Evolutionary conservation across 2,888 invertebrate species (phyloP), one percentile per base, ranked within the genome.

Genomic region (Rotaria macrura): DNA sequence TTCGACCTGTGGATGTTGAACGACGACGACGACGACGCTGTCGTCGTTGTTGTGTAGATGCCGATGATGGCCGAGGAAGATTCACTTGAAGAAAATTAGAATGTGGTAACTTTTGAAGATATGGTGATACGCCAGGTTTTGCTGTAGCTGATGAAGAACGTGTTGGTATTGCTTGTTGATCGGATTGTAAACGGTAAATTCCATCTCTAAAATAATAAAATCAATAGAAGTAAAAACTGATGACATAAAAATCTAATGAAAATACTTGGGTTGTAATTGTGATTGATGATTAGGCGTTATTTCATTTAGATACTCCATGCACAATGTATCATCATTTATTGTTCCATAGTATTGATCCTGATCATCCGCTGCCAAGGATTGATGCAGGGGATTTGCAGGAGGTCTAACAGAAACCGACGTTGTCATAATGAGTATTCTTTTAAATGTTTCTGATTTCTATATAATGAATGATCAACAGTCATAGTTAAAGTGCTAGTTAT

Each of bases 31-130:
- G 40, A 25, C 23, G 40, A 25, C 43, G 79, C 7, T n/a, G 79
- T 40, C 14, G 65, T 29, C 29, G 43, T 79, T 10, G 43, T 12
- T 29, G 29, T 9, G 34, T 34, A 34, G 17, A 1, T 34, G 79
- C 5, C 12, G 79, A 20, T 43, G 40, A 2, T 43, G 79, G 9
- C 14, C 25, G 43, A 1, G 79, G 79, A 10, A 43, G 79, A 0
- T 14, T 25, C 10, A 23, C 23, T 79, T 79, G 88, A 12, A 88
- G 87, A 87, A 89, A 88, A 85, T 89, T 88, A 12, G 89, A 88
- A 85, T 89, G 88, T 2, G 89, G 88, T 20, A 90, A 87, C 85
- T 88, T 88, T 87, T 90, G 89, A 1, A 88, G 88, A 87, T 90
- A 90, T 9, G 90, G 90, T 12, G 90, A 65, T 17, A 65, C 38